phyloP scores from a whole-genome alignment of 2,113 vertebrate species.

The Oceanodroma tethys region DNA sequence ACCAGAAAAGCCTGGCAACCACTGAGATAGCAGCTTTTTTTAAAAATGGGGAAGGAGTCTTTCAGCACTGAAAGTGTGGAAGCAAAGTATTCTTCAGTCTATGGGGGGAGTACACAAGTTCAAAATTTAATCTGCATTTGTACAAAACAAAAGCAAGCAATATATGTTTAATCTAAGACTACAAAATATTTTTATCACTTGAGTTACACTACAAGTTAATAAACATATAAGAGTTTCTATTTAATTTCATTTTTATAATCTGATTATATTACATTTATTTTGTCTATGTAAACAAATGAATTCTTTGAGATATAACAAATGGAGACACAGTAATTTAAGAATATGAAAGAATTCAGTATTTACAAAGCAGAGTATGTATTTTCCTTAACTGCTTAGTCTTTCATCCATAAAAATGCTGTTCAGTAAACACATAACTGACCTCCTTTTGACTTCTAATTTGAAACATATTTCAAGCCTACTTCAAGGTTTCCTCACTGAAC shows the following conservation, averaged over 20 bases:
- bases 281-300: neutral
- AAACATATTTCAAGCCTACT: neutral
- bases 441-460: neutral
- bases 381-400: conserved; percentile 4
- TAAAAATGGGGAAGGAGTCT: neutral
- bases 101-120: neutral
- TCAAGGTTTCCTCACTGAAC: conserved; percentile 8
- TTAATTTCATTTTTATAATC: neutral
- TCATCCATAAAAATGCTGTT: neutral
- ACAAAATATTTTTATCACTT: neutral
- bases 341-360: neutral
- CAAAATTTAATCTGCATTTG: neutral
- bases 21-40: neutral
- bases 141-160: neutral
- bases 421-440: neutral
- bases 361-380: neutral
- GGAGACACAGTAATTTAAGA: neutral
- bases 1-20: neutral
- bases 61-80: neutral
- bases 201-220: neutral
- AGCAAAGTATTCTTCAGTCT: neutral
- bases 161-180: neutral
- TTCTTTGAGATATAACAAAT: neutral
- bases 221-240: neutral
- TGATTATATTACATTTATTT: neutral